Conservation (phyloP, 1,140 invertebrate genomes). For the Laupala kohalensis region DNA sequence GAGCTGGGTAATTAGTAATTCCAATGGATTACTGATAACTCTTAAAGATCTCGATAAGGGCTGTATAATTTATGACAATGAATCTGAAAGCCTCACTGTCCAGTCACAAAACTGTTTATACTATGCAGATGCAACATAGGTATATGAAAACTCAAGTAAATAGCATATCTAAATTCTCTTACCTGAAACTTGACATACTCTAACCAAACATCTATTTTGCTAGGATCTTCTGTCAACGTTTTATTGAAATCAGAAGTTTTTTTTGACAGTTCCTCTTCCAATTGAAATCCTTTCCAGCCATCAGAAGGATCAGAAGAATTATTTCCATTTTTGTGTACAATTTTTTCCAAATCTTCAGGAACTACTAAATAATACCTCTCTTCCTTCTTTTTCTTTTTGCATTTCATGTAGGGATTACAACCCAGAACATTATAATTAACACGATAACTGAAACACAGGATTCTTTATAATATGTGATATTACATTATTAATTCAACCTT, state of each 20-base stretch:
- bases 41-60: background rate
- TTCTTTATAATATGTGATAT: too few relatives aligned
- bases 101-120: background rate
- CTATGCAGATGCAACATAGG: background rate
- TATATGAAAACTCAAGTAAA: constrained; percentile 6
- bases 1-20: background rate
- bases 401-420: too few relatives aligned
- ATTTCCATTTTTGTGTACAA: background rate
- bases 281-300: constrained; percentile 16
- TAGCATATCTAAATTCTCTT: constrained; percentile 19
- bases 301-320: background rate
- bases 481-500: too few relatives aligned
- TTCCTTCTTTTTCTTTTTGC: background rate
- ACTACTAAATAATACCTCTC: background rate
- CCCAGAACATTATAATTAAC: too few relatives aligned
- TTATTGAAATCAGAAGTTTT: constrained; percentile 37
- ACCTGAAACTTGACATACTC: constrained; percentile 43
- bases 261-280: constrained; percentile 32
- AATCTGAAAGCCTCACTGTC: background rate
- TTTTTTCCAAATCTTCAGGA: background rate
- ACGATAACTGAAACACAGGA: too few relatives aligned
- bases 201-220: constrained; percentile 37
- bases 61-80: background rate
- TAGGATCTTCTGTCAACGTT: constrained; percentile 31
- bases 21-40: background rate